Base-by-base conservation (phyloP, 2,113 vertebrate species). In the Melospiza georgiana region DNA sequence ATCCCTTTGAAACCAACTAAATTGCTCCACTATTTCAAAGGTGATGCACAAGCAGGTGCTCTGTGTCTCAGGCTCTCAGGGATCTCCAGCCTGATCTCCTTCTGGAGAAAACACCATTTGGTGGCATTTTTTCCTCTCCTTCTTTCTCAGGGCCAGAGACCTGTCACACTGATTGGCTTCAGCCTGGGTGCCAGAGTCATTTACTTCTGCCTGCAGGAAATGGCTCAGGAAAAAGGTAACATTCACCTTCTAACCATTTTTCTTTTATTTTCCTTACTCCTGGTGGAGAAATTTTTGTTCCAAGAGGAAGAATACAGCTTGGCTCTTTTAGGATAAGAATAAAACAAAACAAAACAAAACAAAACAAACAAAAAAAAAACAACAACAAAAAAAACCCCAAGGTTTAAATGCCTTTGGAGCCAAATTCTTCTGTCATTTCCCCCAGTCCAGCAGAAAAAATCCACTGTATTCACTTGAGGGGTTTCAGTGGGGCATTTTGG, bases 181-280 rank as follows among this genome's bases (percentile, higher is more conserved):
- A 99, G 99, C 88, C 98, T 99, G 19, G 99, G 99, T 31, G 99
- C 99, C 55, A 98, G 99, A 96, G 99, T 99, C 28, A 99, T 99
- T 96, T 99, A 99, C 97, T 99, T 99, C 98, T 99, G 99, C 94
- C 98, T 99, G 37, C 98, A 99, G 72, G 99, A 99, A 95, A 98
- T 99, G 89, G 98, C 99, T 74, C 98, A 98, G 85, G 99, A 99
- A 72, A 96, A 98, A 98, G 99, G 99, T 99, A 97, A 71, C 22
- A 12, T 21, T 69, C 48, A 61, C 39, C 46, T 88, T 35, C 49
- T 65, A 25, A 35, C 2, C 5, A 3, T 33, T 66, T 84, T 63
- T 73, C 23, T 39, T 69, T 37, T 57, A 3, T 78, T 88, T 90
- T 84, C 33, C 31, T 57, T 67, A 31, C 43, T 83, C 27, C 55